These are phyloP conservation scores for Melieria omissa DNA, from an alignment of 2,888 invertebrate species.

Conservation along the genomic window DNA sequence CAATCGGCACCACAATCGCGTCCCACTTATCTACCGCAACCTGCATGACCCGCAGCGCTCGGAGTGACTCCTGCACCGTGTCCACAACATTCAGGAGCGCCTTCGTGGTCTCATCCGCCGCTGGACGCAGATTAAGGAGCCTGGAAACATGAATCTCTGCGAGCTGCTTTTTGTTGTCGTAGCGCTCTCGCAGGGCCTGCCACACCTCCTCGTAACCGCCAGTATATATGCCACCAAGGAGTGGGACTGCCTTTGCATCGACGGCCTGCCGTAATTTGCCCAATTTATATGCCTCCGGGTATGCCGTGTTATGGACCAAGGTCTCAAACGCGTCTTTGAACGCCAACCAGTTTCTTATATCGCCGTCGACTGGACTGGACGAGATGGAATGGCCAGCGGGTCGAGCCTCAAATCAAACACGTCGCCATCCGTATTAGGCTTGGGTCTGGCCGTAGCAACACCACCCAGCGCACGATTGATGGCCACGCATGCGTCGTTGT, in stretches of 20 bases:
- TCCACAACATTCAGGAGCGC: too few relatives aligned
- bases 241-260: conserved; percentile 21
- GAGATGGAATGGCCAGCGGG: conserved; percentile 19
- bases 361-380: too few relatives aligned
- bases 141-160: conserved; percentile 10
- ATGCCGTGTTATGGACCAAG: conserved; percentile 5
- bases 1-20: too few relatives aligned
- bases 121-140: not conserved
- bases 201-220: conserved; percentile 35
- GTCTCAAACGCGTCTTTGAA: conserved; percentile 28
- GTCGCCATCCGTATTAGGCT: conserved; percentile 28
- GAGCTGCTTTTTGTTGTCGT: conserved; percentile 27
- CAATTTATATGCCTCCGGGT: conserved; percentile 21
- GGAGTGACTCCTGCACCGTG: too few relatives aligned
- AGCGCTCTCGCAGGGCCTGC: conserved; percentile 25
- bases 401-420: conserved; percentile 27
- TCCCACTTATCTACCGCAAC: too few relatives aligned
- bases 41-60: too few relatives aligned
- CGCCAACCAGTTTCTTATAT: conserved; percentile 12
- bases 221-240: conserved; percentile 32
- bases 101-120: not conserved
- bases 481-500: not conserved
- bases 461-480: not conserved
- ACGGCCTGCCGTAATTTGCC: conserved; percentile 30
- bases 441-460: not conserved